Conservation (phyloP, 2,797 vertebrate genomes). For the Kryptolebias ocellatus region DNA sequence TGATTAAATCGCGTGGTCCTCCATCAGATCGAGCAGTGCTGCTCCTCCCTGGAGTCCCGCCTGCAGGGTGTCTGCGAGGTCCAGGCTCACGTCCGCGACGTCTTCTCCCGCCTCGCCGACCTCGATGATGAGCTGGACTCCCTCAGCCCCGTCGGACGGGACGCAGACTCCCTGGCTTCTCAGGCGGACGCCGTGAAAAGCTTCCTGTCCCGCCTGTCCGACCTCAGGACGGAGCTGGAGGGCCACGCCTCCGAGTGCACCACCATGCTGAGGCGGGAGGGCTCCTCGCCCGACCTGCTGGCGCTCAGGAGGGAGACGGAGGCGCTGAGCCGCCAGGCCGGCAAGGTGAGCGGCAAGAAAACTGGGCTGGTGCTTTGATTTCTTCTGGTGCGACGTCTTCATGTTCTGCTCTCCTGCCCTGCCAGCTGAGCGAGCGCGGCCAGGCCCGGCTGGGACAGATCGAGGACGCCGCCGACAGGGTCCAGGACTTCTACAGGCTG, state of each 20-base stretch:
- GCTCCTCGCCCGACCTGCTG: constrained; percentile 91
- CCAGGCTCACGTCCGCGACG: constrained; percentile 89
- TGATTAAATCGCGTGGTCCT: not conserved
- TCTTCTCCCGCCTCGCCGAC: constrained; percentile 93
- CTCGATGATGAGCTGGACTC: constrained; percentile 95
- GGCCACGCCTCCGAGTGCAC: constrained; percentile 86
- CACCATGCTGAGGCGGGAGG: constrained; percentile 91
- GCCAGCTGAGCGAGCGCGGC: constrained; percentile 85
- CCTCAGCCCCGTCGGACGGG: constrained; percentile 91
- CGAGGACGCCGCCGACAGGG: constrained; percentile 82
- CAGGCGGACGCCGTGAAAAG: constrained; percentile 88
- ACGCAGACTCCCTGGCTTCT: constrained; percentile 92
- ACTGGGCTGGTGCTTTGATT: fast-evolving
- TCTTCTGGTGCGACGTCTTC: not conserved
- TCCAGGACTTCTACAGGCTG: constrained; percentile 89
- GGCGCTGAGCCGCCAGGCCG: constrained; percentile 91
- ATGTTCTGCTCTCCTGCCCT: not conserved
- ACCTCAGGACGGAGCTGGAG: constrained; percentile 86
- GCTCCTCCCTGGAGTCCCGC: constrained; percentile 88
- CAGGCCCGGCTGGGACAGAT: constrained; percentile 88
- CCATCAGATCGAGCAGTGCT: constrained; percentile 84
- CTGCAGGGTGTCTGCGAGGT: constrained; percentile 95
- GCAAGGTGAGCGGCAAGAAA: constrained; percentile 78
- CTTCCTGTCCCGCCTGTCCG: constrained; percentile 86
- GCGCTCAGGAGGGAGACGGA: constrained; percentile 93